These are phyloP conservation scores for Zoanthus gigantus DNA, from an alignment of 92 coral and sea anemone genomes.

Conservation along the genomic window DNA sequence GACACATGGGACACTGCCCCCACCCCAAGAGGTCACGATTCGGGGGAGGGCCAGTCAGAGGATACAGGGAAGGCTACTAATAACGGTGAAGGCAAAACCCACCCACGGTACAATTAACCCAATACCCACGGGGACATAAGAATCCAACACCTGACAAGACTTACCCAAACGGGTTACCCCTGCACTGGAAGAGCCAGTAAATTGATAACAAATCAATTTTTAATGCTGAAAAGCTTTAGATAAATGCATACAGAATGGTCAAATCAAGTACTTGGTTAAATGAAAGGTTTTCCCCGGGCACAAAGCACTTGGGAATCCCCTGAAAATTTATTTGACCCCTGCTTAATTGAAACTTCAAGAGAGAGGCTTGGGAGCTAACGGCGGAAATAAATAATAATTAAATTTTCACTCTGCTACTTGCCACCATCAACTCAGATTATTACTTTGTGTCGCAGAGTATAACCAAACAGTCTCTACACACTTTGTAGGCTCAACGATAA, in stretches of 20 bases:
- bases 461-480: background rate
- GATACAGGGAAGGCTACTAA: too few species aligned
- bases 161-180: too few species aligned
- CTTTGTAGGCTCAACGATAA: background rate
- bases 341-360: background rate
- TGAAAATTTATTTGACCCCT: constrained; percentile 1
- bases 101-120: too few species aligned
- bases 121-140: too few species aligned
- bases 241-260: background rate
- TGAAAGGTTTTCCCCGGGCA: background rate
- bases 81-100: too few species aligned
- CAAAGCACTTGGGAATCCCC: constrained; percentile 11
- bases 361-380: too few species aligned
- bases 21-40: too few species aligned
- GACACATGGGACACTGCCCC: too few species aligned
- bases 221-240: background rate
- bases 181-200: background rate
- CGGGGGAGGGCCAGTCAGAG: too few species aligned
- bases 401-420: background rate
- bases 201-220: background rate
- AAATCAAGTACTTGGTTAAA: background rate
- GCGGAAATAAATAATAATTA: background rate
- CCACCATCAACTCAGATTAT: background rate
- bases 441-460: too few species aligned
- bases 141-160: too few species aligned